A percentile compares a stretch with the other conserved stretches of the same genome.
Conservation (phyloP, 2,797 vertebrate genomes). For the Pipistrellus pygmaeus region DNA sequence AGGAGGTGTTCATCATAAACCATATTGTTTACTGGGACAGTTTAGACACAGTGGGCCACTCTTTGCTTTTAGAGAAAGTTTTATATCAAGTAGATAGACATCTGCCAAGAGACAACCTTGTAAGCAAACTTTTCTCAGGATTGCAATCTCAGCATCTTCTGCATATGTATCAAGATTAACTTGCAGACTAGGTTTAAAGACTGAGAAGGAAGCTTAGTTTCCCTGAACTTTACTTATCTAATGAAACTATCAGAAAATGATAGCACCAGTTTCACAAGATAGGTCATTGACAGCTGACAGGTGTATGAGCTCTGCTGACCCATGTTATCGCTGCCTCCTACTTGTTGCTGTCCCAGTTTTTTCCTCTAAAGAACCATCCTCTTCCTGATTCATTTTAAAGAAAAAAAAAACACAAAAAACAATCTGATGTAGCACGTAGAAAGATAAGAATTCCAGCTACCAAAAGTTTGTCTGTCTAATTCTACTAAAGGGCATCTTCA, state of each 20-base stretch:
- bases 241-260: slow-evolving; percentile 8
- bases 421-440: background rate
- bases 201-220: slow-evolving; percentile 19
- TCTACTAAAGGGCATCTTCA: background rate
- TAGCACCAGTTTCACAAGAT: background rate
- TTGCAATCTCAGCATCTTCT: background rate
- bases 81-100: background rate
- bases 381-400: background rate
- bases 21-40: background rate
- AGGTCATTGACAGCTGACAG: slow-evolving; percentile 36
- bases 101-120: background rate
- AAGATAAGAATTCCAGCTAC: background rate
- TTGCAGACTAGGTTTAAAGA: slow-evolving; percentile 23
- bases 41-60: background rate
- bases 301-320: background rate
- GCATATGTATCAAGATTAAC: background rate
- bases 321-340: background rate
- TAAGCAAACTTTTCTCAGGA: background rate
- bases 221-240: slow-evolving; percentile 58
- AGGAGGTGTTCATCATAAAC: background rate
- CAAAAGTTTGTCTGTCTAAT: background rate
- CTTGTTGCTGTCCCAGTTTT: background rate
- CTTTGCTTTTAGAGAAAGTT: background rate
- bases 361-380: background rate
- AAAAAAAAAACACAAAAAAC: background rate